Base-by-base conservation (phyloP, 2,797 vertebrate species). In the Falco peregrinus region DNA sequence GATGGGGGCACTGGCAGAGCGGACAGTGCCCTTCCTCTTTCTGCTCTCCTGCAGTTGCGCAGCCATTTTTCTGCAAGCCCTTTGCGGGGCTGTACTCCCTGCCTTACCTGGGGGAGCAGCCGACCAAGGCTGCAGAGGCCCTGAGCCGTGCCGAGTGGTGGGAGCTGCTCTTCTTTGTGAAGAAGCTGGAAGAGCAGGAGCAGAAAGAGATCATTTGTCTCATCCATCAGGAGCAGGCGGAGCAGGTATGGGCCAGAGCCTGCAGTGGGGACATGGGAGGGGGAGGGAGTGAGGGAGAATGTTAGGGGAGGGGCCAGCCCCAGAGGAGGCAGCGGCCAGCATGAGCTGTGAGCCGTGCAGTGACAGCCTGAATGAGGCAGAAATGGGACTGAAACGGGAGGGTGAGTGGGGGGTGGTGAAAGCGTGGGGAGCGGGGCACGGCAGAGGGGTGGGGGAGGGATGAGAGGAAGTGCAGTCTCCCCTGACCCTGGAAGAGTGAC, bases 101-200 rank as follows among this genome's bases (percentile, higher is more conserved):
- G 97, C 99, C 99, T 0, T 99, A 99, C 97, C 98, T 99, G 96
- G 96, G 97, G 0, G 98, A 98, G 80, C 96, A 65, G 29, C 92
- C 92, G 31, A 93, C 85, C n/a, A 35, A 92, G 16, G 97, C 98
- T 47, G 81, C 94, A 2, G 95, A 81, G 15, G n/a, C 60, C 20
- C 98, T 99, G 88, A 99, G 97, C 88, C 98, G 98, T 13, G 98
- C 98, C 0, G 99, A 99, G 97, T 99, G 99, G 99, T 99, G 99
- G 99, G 99, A 99, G 96, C 92, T 99, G 73, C 99, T 99, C n/a
- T 99, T 99, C 98, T 99, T 99, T 56, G 98, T 99, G 95, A 99
- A 98, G 97, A 99, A 99, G 77, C 97, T 99, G 96, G 99, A 99
- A 54, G 71, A 83, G 1, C 96, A 97, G 68, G 98, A 99, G 96